phyloP scores from a whole-genome alignment of 2,888 invertebrate genomes.

The Orthosia gothica region DNA sequence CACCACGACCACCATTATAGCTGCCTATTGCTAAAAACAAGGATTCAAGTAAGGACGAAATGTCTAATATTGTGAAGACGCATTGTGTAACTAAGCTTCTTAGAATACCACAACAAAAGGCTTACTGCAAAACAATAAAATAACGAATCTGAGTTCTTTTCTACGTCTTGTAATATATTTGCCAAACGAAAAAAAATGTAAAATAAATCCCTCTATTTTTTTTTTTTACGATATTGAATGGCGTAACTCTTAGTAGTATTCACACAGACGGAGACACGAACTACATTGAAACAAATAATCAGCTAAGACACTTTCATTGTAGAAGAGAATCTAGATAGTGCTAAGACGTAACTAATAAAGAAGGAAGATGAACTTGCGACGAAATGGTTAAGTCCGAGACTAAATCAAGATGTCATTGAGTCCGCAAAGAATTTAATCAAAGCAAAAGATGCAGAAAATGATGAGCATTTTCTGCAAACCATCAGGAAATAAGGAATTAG shows the following conservation, averaged over 20 bases:
- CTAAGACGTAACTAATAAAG: slow-evolving; percentile 26
- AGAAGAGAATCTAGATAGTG: slow-evolving; percentile 2
- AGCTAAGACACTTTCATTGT: slow-evolving; percentile 8
- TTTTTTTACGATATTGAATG: neutral
- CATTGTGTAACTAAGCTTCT: neutral
- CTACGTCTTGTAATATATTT: too few relatives aligned
- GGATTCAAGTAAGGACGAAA: neutral
- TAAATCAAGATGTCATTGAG: slow-evolving; percentile 47
- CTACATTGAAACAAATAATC: neutral
- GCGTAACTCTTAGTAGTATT: too few relatives aligned
- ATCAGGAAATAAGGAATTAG: slow-evolving; percentile 33
- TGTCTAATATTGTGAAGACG: neutral
- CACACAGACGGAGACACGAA: too few relatives aligned
- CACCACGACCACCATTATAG: neutral
- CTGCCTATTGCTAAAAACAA: neutral
- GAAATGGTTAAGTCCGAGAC: slow-evolving; percentile 31
- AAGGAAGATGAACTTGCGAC: slow-evolving; percentile 20
- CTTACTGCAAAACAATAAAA: too few relatives aligned
- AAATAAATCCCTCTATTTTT: neutral
- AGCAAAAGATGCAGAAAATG: slow-evolving; percentile 51
- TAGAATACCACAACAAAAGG: too few relatives aligned
- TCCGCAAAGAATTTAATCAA: slow-evolving; percentile 59
- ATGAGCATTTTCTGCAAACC: slow-evolving; percentile 13
- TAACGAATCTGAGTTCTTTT: too few relatives aligned
- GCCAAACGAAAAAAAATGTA: neutral